phyloP scores from a whole-genome alignment of 2,888 invertebrate species.

The Coleophora flavipennella region DNA sequence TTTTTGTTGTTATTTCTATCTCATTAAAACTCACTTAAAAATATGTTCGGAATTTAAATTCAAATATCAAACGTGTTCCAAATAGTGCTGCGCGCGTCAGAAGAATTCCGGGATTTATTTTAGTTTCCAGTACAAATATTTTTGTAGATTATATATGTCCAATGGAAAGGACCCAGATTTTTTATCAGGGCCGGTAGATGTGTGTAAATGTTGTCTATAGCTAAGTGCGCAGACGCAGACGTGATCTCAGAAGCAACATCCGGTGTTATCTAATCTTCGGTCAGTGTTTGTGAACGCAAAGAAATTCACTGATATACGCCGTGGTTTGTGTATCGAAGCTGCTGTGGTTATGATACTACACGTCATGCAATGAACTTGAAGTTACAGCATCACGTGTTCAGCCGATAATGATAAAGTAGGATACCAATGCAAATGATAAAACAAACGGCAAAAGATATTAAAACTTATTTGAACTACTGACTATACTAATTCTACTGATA shows the following conservation, averaged over 20 bases:
- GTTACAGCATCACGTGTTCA: too few relatives aligned
- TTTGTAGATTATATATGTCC: background rate
- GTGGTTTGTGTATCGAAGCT: slow-evolving; percentile 18
- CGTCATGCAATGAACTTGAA: slow-evolving; percentile 15
- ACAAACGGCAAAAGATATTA: too few relatives aligned
- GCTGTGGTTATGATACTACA: slow-evolving; percentile 4
- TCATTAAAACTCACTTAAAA: slow-evolving; percentile 52
- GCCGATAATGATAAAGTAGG: too few relatives aligned
- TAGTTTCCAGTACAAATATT: slow-evolving; percentile 1
- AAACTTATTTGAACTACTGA: too few relatives aligned
- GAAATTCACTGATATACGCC: slow-evolving; percentile 52
- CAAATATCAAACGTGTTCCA: background rate
- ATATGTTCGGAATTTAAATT: slow-evolving; percentile 25
- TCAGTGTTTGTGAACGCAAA: slow-evolving; percentile 57
- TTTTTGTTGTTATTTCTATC: slow-evolving; percentile 35
- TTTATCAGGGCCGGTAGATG: slow-evolving; percentile 29
- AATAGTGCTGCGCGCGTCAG: slow-evolving; percentile 19
- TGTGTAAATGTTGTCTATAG: slow-evolving; percentile 29
- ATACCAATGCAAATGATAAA: too few relatives aligned
- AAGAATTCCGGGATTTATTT: slow-evolving; percentile 6
- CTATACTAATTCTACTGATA: too few relatives aligned
- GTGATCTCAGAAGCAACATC: slow-evolving; percentile 51
- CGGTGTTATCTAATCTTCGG: slow-evolving; percentile 68
- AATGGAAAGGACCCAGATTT: slow-evolving; percentile 30
- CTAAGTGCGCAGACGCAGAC: slow-evolving; percentile 19